Base-by-base conservation (phyloP, 2,888 invertebrate species). In the Epistrophella euchroma region DNA sequence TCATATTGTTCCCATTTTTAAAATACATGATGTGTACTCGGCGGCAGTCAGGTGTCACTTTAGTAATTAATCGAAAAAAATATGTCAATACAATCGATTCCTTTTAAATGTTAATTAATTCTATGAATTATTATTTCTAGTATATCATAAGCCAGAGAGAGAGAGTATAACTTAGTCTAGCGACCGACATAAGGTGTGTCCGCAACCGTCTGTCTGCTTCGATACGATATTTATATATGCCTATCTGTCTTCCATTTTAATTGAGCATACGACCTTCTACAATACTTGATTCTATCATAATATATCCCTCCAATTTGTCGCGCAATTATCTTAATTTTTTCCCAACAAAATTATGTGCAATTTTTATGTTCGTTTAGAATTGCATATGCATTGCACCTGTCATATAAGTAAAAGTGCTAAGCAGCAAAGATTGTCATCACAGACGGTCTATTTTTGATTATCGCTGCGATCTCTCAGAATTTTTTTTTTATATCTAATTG, bases 1-100 rank as follows among this genome's bases (percentile, higher is more conserved):
- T 62, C 40, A 66, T 15, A 32, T 15, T 9, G 7, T 9, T 3
- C 11, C n/a, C 4, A 0, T 52, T 68, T 68, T 68, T 68, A 50
- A 52, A 43, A 68, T 68, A 13, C 68, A 40, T 9, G 11, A 45
- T 43, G 56, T 25, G 25, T 45, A 55, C 15, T 22, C 50, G 35
- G 13, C 37, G 37, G 47, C 45, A 72, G 68, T 50, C 70, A 77
- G 52, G 62, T 74, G 74, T 74, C 80, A 80, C 25, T 58, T 22
- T 60, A 71, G 32, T 60, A 75, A 74, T 66, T 75, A 79, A 47
- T 79, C 56, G 58, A 50, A 56, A 35, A 75, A 70, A 71, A 15
- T 73, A 70, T 73, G 66, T 64, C 66, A 37, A 68, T 52, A 66
- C 45, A 62, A 19, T 47, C 45, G 45, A 37, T 17, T 62, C 55